phyloP scores from a whole-genome alignment of 2,888 invertebrate species.

The Glyphotaelius pellucidus region DNA sequence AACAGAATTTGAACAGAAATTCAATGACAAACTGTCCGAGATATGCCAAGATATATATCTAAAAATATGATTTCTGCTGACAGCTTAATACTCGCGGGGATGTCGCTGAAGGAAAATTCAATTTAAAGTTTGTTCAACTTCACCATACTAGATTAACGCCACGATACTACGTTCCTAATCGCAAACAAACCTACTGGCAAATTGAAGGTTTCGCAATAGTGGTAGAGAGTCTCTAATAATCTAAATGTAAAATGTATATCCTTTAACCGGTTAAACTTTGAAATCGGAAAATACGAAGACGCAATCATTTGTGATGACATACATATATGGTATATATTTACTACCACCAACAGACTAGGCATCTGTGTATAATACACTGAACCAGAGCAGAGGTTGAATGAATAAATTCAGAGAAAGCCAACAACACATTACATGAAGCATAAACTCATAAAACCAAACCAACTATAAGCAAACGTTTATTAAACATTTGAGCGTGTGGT shows the following conservation, averaged over 20 bases:
- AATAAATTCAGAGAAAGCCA: not conserved
- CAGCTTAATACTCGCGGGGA: constrained; percentile 31
- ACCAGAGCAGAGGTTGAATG: not conserved
- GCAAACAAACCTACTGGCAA: not conserved
- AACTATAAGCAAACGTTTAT: not conserved
- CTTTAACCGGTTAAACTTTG: not conserved
- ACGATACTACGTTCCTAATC: constrained; percentile 3
- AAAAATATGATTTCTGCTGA: constrained; percentile 35
- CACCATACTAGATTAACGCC: not conserved
- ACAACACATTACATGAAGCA: not conserved
- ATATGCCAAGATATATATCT: constrained; percentile 24
- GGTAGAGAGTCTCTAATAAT: not conserved
- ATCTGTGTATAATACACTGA: not conserved
- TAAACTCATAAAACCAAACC: not conserved
- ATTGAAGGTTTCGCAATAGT: not conserved
- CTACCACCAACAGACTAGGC: not conserved
- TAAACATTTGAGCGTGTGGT: not conserved
- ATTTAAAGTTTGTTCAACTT: constrained; percentile 40
- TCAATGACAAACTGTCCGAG: constrained; percentile 33
- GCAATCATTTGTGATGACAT: not conserved
- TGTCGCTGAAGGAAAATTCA: constrained; percentile 4
- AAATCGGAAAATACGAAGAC: not conserved
- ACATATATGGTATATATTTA: not conserved
- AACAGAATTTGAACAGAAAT: constrained; percentile 12
- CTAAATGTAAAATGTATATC: not conserved